Evolutionary conservation across 2,113 vertebrate species (phyloP).

Genomic region (Ailuropoda melanoleuca): DNA sequence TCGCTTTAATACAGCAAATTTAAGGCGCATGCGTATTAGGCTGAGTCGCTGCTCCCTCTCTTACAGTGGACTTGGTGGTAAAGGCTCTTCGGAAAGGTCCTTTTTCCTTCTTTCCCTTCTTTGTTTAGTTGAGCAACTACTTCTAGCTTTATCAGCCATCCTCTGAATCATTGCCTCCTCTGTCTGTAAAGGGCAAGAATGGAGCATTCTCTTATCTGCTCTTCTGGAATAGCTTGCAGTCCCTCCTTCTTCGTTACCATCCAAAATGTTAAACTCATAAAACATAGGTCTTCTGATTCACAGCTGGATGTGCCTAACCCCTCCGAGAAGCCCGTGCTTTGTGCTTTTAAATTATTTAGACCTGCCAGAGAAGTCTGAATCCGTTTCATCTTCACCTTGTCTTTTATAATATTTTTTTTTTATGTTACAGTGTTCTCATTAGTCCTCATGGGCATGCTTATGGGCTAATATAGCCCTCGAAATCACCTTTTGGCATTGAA

Average conservation of each 20-base stretch:
- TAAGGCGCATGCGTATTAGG: background rate
- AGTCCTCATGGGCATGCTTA: slow-evolving; percentile 82
- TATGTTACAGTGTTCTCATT: slow-evolving; percentile 76
- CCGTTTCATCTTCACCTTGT: slow-evolving; percentile 83
- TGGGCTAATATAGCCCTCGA: slow-evolving; percentile 76
- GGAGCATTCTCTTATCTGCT: slow-evolving; percentile 10
- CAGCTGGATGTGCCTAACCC: slow-evolving; percentile 77
- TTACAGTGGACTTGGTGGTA: background rate
- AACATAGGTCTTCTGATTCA: slow-evolving; percentile 74
- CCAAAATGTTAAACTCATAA: slow-evolving; percentile 75
- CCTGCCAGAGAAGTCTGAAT: slow-evolving; percentile 80
- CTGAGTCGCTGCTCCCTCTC: background rate
- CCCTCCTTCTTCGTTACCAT: slow-evolving; percentile 61
- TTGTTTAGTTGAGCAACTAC: slow-evolving; percentile 50
- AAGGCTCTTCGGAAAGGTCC: slow-evolving; percentile 6
- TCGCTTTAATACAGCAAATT: background rate
- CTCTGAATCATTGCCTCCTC: background rate
- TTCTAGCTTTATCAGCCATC: background rate
- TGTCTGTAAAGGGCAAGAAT: slow-evolving; percentile 7
- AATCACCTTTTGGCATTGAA: slow-evolving; percentile 81
- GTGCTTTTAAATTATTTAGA: slow-evolving; percentile 86
- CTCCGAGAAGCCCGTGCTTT: slow-evolving; percentile 78
- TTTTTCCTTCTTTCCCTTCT: background rate
- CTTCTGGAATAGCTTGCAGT: slow-evolving; percentile 1
- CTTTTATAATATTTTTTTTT: slow-evolving; percentile 80